Percentiles rank a stretch among this genome's conserved stretches.
These are phyloP conservation scores for Caenorhabditis latens DNA, from an alignment of 1,140 invertebrate genomes.

Conservation along the genomic window DNA sequence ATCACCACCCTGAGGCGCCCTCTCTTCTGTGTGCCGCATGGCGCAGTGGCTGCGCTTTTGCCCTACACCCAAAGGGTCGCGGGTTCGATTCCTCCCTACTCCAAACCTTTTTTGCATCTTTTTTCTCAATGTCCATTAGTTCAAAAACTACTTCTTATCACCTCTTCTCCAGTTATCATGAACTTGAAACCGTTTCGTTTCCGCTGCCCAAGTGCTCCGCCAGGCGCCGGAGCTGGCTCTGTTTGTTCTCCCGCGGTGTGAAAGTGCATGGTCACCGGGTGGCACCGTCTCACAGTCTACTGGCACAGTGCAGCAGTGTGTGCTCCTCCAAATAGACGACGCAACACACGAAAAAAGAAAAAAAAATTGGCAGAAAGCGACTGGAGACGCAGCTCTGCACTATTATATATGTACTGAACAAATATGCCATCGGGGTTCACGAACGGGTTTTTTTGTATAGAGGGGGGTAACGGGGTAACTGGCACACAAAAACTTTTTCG, in stretches of 20 bases:
- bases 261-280: conserved; percentile 55
- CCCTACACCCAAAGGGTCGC: too few relatives aligned
- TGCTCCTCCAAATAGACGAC: neutral
- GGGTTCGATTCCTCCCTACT: too few relatives aligned
- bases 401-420: conserved; percentile 45
- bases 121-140: neutral
- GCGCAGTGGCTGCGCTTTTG: too few relatives aligned
- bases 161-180: neutral
- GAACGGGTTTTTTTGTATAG: conserved; percentile 39
- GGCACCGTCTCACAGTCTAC: conserved; percentile 45
- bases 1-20: too few relatives aligned
- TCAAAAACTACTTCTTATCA: conserved; percentile 7
- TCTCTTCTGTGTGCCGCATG: too few relatives aligned
- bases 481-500: neutral
- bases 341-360: neutral
- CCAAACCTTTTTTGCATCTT: too few relatives aligned
- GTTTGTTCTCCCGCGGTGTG: neutral
- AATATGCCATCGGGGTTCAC: conserved; percentile 50
- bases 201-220: neutral
- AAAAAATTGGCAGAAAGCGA: neutral
- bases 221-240: conserved; percentile 6
- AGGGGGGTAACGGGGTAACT: conserved; percentile 4
- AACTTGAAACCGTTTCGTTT: conserved; percentile 10
- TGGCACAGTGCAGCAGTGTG: neutral
- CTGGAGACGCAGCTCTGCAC: conserved; percentile 19